Evolutionary conservation across 2,113 vertebrate genomes (phyloP).

Genomic region (Solenodon paradoxus): DNA sequence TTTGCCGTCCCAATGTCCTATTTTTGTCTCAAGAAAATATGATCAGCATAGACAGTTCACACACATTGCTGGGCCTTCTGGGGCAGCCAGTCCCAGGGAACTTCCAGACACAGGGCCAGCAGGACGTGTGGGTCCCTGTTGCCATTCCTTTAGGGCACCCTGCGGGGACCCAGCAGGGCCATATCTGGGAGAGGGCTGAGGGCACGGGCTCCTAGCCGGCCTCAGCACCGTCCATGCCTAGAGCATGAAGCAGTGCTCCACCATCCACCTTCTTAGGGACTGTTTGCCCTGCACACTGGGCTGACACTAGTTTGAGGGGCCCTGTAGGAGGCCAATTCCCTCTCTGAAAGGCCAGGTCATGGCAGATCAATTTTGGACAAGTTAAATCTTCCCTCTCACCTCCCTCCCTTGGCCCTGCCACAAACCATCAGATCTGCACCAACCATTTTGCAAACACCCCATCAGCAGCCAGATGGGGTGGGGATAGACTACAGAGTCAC

Average conservation of each 20-base stretch:
- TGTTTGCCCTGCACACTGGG: not conserved
- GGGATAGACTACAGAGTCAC: rapidly evolving
- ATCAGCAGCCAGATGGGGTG: not conserved
- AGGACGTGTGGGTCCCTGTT: not conserved
- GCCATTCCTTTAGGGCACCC: not conserved
- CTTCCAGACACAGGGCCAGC: not conserved
- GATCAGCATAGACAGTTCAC: too few species aligned
- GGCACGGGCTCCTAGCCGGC: too few species aligned
- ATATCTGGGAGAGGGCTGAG: not conserved
- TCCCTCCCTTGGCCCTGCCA: not conserved
- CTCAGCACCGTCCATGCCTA: rapidly evolving
- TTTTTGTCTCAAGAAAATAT: too few species aligned
- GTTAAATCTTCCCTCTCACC: not conserved
- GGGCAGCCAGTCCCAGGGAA: not conserved
- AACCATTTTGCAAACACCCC: not conserved
- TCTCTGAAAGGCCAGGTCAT: not conserved
- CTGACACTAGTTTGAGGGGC: not conserved
- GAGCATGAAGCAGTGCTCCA: too few species aligned
- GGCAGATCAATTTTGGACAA: not conserved
- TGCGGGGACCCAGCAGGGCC: not conserved
- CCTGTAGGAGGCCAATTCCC: not conserved
- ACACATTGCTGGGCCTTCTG: not conserved
- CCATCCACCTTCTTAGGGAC: too few species aligned
- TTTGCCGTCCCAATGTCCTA: too few species aligned
- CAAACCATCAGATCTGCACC: not conserved